A percentile compares a stretch with the other conserved stretches of the same genome.
phyloP scores from a whole-genome alignment of 2,888 invertebrate species.

The Drosophila ezoana region DNA sequence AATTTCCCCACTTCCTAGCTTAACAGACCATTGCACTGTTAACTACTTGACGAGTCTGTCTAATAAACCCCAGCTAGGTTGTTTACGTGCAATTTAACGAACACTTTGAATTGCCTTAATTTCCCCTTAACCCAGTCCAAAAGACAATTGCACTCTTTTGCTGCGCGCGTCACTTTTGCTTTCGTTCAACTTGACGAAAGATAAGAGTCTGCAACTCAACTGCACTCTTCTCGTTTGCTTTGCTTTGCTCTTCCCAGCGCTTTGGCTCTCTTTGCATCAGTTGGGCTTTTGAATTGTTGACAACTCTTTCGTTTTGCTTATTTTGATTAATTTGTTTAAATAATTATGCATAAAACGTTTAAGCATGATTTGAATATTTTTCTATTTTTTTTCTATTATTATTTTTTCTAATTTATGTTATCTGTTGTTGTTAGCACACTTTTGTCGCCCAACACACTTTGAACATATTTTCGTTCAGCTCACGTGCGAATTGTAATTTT shows the following conservation, averaged over 20 bases:
- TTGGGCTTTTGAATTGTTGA: background rate
- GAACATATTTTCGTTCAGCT: conserved; percentile 24
- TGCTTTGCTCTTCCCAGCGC: conserved; percentile 14
- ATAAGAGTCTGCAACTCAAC: conserved; percentile 13
- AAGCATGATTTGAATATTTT: conserved; percentile 7
- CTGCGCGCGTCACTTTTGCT: conserved; percentile 23
- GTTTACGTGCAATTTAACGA: background rate
- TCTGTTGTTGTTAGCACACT: conserved; percentile 20
- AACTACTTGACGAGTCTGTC: background rate
- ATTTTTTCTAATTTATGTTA: conserved; percentile 3
- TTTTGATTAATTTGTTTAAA: conserved; percentile 15
- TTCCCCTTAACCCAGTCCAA: background rate
- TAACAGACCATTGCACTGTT: background rate
- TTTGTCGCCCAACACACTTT: conserved; percentile 26
- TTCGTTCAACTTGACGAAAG: conserved; percentile 26
- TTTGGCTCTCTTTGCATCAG: conserved; percentile 14
- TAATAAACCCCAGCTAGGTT: background rate
- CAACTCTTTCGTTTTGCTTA: conserved; percentile 1
- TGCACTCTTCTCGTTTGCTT: conserved; percentile 16
- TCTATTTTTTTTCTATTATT: background rate
- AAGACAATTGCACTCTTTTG: conserved; percentile 16
- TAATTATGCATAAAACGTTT: conserved; percentile 27
- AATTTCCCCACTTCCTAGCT: background rate
- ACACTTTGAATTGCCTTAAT: background rate
- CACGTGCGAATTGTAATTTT: conserved; percentile 36